Evolutionary conservation across 1,140 invertebrate genomes (phyloP).

Genomic region (Aradophagus sp.): DNA sequence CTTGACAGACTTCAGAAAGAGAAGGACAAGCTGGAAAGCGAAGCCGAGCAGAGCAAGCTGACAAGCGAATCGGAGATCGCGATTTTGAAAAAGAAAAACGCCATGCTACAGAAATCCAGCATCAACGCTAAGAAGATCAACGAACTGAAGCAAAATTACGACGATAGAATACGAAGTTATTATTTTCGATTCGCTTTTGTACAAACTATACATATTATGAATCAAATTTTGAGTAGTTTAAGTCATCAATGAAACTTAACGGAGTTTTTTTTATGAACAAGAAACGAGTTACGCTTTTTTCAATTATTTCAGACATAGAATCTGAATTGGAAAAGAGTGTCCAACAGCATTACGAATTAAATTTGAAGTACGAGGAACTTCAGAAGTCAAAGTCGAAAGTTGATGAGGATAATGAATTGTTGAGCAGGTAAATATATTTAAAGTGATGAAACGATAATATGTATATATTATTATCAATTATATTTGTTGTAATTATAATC

Average conservation of each 20-base stretch:
- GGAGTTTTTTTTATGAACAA: slow-evolving; percentile 16
- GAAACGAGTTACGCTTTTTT: too few species aligned
- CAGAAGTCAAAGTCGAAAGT: slow-evolving; percentile 86
- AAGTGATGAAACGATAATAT: neutral
- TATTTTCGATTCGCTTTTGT: too few species aligned
- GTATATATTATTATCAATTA: slow-evolving; percentile 3
- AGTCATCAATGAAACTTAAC: slow-evolving; percentile 1
- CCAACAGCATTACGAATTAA: slow-evolving; percentile 86
- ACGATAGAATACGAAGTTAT: slow-evolving; percentile 81
- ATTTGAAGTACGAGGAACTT: slow-evolving; percentile 86
- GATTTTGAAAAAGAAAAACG: slow-evolving; percentile 79
- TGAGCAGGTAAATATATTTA: slow-evolving; percentile 74
- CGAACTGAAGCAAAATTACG: slow-evolving; percentile 80
- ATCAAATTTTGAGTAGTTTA: slow-evolving; percentile 21
- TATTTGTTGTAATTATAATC: neutral
- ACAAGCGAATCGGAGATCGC: slow-evolving; percentile 79
- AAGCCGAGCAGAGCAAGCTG: slow-evolving; percentile 64
- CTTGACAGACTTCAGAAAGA: slow-evolving; percentile 76
- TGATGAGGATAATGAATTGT: slow-evolving; percentile 84
- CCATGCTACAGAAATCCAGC: slow-evolving; percentile 78
- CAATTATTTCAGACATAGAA: slow-evolving; percentile 79
- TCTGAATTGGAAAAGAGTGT: slow-evolving; percentile 79
- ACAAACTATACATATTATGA: slow-evolving; percentile 18
- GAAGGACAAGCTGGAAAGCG: slow-evolving; percentile 77
- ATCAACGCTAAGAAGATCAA: slow-evolving; percentile 79